Base-by-base conservation (phyloP, 2,888 invertebrate genomes). In the Blastobasis adustella region DNA sequence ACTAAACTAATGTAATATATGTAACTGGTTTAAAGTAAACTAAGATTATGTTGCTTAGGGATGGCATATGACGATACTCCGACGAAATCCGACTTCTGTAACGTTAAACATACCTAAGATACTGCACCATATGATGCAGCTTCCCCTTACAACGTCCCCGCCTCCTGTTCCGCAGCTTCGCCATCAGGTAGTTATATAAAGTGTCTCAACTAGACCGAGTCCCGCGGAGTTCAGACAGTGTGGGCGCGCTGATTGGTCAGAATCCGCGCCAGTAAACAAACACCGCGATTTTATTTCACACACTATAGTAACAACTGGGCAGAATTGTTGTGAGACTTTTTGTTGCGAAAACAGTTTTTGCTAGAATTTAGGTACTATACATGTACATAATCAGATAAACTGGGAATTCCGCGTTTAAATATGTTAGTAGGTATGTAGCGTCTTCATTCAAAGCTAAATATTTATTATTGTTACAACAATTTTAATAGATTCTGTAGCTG, bases 41-140 rank as follows among this genome's bases (percentile, higher is more conserved):
- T 23, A 23, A 2, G 23, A 23, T 23, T 23, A 23, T 23, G 23
- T 23, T 23, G 23, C 23, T 23, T 23, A 23, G 23, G 23, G 1
- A 23, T 23, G 23, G 3, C 23, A 1, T 23, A 23, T 23, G 23
- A 23, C 23, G 23, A 23, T 23, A 23, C 23, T 23, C 23, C n/a
- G n/a, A n/a, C n/a, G n/a, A n/a, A 23, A 23, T 2, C 6, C 9
- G 42, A 8, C n/a, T 42, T 7, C 6, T 23, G 9, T 42, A 42
- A 42, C 4, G 38, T 47, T 40, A 49, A 55, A 55, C 61, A 75
- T 73, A 86, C 86, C 85, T 79, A 60, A 85, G 66, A 60, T 66
- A 82, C 55, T 79, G 75, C 48, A 82, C 59, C 49, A 82, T 57
- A 63, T 86, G 83, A 58, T 83, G 79, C 57, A 79, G 62, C 65